These are phyloP conservation scores for Rapana venosa DNA, from an alignment of 2,888 invertebrate species.

Conservation along the genomic window DNA sequence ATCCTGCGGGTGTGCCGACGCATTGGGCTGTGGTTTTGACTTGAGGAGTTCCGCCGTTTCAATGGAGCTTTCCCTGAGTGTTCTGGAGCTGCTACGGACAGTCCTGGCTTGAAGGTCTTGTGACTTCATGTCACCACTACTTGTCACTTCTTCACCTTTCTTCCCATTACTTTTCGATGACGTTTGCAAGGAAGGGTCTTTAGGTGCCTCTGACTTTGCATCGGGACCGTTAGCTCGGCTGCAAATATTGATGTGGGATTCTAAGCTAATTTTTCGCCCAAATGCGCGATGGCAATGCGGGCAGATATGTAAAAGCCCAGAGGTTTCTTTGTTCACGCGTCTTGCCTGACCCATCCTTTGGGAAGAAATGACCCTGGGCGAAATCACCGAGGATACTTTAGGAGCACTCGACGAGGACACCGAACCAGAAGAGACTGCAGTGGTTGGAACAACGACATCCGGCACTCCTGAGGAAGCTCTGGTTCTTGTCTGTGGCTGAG, in stretches of 20 bases:
- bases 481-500: not conserved
- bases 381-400: not conserved
- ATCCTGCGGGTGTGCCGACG: not conserved
- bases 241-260: slow-evolving; percentile 57
- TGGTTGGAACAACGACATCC: not conserved
- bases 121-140: not conserved
- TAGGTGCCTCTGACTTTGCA: not conserved
- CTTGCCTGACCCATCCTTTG: not conserved
- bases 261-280: slow-evolving; percentile 54
- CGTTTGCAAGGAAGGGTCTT: not conserved
- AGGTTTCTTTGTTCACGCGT: not conserved
- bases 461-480: slow-evolving; percentile 11
- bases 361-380: not conserved
- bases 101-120: not conserved
- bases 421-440: not conserved
- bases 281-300: slow-evolving; percentile 57
- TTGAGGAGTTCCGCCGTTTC: not conserved
- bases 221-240: not conserved
- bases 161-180: not conserved
- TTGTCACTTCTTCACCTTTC: not conserved
- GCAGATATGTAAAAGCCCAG: slow-evolving; percentile 48
- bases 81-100: not conserved
- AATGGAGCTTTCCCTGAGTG: not conserved
- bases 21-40: not conserved
- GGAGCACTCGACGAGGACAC: not conserved